A percentile compares a stretch with the other conserved stretches of the same genome.
phyloP scores from a whole-genome alignment of 2,113 vertebrate species.

The Tenrec ecaudatus region DNA sequence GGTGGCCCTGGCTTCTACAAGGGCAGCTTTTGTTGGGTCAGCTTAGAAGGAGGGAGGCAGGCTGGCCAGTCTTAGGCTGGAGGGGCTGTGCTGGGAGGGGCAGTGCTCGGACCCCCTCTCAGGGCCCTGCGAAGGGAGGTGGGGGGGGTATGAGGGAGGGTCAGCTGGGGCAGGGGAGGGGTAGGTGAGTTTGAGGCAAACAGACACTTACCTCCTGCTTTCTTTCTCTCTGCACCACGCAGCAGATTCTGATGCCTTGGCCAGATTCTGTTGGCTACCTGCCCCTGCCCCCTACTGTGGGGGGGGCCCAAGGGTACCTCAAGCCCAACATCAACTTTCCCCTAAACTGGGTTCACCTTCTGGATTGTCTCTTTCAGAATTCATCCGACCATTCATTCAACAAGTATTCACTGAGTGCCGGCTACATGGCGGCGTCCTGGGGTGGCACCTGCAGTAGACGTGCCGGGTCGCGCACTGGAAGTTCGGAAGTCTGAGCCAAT shows the following conservation, averaged over 20 bases:
- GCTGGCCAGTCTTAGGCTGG: slow-evolving; percentile 39
- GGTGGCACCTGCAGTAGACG: background rate
- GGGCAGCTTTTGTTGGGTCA: slow-evolving; percentile 78
- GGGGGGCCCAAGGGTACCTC: background rate
- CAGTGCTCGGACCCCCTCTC: background rate
- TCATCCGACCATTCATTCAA: background rate
- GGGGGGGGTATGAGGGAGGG: background rate
- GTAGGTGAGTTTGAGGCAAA: background rate
- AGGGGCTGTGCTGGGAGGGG: background rate
- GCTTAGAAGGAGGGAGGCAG: slow-evolving; percentile 73
- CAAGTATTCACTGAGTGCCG: background rate
- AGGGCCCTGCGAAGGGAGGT: background rate
- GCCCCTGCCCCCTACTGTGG: background rate
- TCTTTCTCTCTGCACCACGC: background rate
- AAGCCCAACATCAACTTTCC: background rate
- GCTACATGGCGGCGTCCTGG: background rate
- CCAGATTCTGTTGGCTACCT: too few relatives aligned
- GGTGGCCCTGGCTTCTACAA: slow-evolving; percentile 72
- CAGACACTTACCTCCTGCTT: background rate
- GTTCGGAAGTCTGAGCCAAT: background rate
- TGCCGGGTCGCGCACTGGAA: background rate
- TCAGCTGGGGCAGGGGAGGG: background rate
- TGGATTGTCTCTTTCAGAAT: background rate
- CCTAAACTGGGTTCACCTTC: background rate
- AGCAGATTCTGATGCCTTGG: background rate